Base-by-base conservation (phyloP, 1,140 invertebrate species). In the Leptinotarsa undecemlineata region DNA sequence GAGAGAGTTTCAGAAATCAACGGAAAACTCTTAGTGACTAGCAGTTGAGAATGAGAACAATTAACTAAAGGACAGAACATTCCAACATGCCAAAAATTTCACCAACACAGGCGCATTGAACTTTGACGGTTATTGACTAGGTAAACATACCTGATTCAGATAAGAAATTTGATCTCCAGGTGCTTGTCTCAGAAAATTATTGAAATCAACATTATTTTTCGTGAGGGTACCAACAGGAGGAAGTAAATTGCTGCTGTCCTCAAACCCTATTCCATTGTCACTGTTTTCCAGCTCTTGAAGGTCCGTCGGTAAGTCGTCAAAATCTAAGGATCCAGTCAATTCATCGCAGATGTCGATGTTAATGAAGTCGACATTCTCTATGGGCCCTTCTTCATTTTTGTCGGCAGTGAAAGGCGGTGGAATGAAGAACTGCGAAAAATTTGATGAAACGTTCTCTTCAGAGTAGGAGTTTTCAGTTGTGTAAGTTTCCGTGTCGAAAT, bases 311-410 rank as follows among this genome's bases (percentile, higher is more conserved):
- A 77, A 79, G 42, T 80, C 80, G 14, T 78, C 80, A 6, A 83
- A 76, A 77, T 82, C 82, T 13, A 82, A 73, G 5, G 80, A 82
- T n/a, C 66, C 72, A 47, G 76, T 80, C 19, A 82, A 48, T 57
- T 47, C 77, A 14, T 82, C 81, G 62, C 76, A 78, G 11, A 82
- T 68, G 64, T 83, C 80, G 57, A 82, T 77, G 48, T 81, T 77
- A 19, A 77, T 73, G 6, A 81, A 75, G 61, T 80, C 75, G 13
- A 77, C 20, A 68, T 69, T 74, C 20, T 78, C 76, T 15, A 48
- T 6, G 26, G 62, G 33, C 42, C 19, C 67, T 4, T 33, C 68
- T 5, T 57, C 26, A 13, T 17, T 3, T 20, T 69, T 48, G 20
- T 69, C 60, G 26, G 47, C 66, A 19, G 8, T 1, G 51, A 78